Evolutionary conservation across 2,888 invertebrate genomes (phyloP), one percentile per base, ranked within the genome.

Genomic region (Plebejus anna): DNA sequence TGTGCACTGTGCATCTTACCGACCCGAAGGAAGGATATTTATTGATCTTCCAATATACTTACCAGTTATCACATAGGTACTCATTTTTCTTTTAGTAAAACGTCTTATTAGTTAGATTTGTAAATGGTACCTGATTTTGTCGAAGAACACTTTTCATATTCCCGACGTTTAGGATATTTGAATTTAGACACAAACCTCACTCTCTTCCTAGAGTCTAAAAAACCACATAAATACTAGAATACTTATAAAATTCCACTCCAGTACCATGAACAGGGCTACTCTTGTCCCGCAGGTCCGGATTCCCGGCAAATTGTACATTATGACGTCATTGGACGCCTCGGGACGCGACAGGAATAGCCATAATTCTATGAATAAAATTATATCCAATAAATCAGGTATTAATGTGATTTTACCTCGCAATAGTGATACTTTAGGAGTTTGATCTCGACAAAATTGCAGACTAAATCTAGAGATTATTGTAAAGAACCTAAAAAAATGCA

Each of bases 351-450:
- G 82, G 84, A 83, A 84, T 81, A 81, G 81, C 51, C 81, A 82
- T 83, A 84, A 84, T 81, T 85, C 87, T 86, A 88, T 88, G 87
- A 87, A 88, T 87, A 87, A 86, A 86, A 88, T 88, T 88, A 82
- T 81, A 79, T 70, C 75, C 77, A 75, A 79, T 79, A 77, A 79
- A 78, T 47, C 28, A 51, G 6, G 32, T 28, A 13, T 73, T 73
- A 55, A 51, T 73, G 73, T 55, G 51, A 55, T 28, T 28, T 28
- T 22, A 42, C 42, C 47, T 47, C 32, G 66, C 66, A 66, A 66
- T 36, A 66, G 22, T 32, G 32, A 36, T 32, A 36, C 13, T 13
- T 13, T 5, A 32, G 66, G 66, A 66, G 22, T 59, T 22, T 22
- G 59, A 22, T 59, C n/a, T 5, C 22, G 59, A 59, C 55, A 16